Conservation (phyloP, 2,797 vertebrate genomes). For the Petrocephalus sullivani region DNA sequence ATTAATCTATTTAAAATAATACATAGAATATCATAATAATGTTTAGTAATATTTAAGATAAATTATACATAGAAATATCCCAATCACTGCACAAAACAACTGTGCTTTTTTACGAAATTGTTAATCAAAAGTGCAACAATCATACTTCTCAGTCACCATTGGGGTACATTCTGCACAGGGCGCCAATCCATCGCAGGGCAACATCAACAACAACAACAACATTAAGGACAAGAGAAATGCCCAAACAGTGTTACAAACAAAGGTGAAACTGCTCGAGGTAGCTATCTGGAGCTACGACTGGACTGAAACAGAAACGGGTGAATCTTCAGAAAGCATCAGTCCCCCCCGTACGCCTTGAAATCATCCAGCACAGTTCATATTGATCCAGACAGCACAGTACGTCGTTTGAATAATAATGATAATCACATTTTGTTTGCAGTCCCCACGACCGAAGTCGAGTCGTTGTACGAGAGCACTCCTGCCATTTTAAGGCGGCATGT, state of each 20-base stretch:
- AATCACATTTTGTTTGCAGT: background rate
- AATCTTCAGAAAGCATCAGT: background rate
- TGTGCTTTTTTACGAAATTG: background rate
- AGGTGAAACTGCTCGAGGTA: background rate
- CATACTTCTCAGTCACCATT: background rate
- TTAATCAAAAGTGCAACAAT: background rate
- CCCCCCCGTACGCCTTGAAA: background rate
- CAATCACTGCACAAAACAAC: background rate
- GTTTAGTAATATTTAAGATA: too few species aligned
- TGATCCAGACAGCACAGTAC: background rate
- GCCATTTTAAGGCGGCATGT: background rate
- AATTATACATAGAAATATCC: background rate
- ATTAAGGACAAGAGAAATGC: background rate
- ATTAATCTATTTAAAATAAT: background rate
- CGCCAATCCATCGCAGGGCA: background rate
- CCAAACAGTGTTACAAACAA: background rate
- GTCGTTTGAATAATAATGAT: background rate
- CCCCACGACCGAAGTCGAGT: background rate
- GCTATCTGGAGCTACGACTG: background rate
- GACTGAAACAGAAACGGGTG: background rate
- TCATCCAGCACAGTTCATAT: background rate
- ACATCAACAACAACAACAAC: background rate
- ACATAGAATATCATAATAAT: background rate
- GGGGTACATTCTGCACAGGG: background rate
- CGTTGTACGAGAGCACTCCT: background rate